Evolutionary conservation across 1,140 invertebrate species (phyloP).

Genomic region (Prorops nasuta): DNA sequence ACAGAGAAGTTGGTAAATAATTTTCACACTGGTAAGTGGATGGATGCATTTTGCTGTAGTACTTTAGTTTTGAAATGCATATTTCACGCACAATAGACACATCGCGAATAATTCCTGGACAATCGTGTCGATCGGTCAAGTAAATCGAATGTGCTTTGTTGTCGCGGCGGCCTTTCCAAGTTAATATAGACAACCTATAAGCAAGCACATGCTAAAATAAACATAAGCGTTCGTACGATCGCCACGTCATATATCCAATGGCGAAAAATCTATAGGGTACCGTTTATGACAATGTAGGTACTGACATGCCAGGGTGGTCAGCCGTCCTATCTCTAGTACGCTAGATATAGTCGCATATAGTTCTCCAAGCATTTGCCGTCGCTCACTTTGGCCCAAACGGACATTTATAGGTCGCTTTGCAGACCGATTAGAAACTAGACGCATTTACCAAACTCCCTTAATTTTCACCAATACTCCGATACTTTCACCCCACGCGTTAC

Average conservation of each 20-base stretch:
- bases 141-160: slow-evolving; percentile 11
- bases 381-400: slow-evolving; percentile 20
- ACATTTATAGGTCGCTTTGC: slow-evolving; percentile 39
- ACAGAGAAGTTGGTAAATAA: too few relatives aligned
- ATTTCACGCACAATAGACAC: neutral
- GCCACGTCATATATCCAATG: slow-evolving; percentile 48
- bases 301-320: slow-evolving; percentile 45
- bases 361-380: slow-evolving; percentile 14
- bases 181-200: slow-evolving; percentile 5
- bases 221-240: slow-evolving; percentile 42
- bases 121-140: neutral
- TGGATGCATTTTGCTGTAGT: too few relatives aligned
- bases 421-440: slow-evolving; percentile 11
- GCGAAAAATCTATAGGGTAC: slow-evolving; percentile 46
- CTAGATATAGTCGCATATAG: slow-evolving; percentile 10
- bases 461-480: neutral
- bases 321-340: slow-evolving; percentile 18
- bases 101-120: too few relatives aligned
- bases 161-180: slow-evolving; percentile 4
- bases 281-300: slow-evolving; percentile 33
- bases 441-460: slow-evolving; percentile 1
- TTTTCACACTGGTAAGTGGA: too few relatives aligned
- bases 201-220: slow-evolving; percentile 38
- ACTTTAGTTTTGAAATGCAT: too few relatives aligned
- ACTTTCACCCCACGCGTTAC: slow-evolving; percentile 1